Percentiles rank a stretch among this genome's conserved stretches.
These are phyloP conservation scores for Lepisosteus osseus DNA, from an alignment of 2,113 vertebrate genomes.

Conservation along the genomic window DNA sequence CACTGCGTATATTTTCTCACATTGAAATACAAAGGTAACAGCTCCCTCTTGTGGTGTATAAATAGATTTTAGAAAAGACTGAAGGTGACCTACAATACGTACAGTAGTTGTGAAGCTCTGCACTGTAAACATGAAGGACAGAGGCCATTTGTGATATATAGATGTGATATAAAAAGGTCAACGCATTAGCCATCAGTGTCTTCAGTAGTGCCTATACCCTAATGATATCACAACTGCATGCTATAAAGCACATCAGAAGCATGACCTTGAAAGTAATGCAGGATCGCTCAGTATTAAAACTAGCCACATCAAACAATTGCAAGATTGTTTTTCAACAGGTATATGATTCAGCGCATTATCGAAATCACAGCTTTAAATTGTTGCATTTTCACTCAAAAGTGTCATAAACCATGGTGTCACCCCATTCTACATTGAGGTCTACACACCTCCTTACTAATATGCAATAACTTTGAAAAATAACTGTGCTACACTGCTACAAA, in stretches of 20 bases:
- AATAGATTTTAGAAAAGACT: not conserved
- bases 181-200: not conserved
- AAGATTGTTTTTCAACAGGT: too few relatives aligned
- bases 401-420: too few relatives aligned
- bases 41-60: not conserved
- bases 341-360: too few relatives aligned
- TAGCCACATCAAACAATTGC: too few relatives aligned
- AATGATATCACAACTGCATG: not conserved
- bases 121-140: not conserved
- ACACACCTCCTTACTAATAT: not conserved
- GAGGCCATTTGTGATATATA: not conserved
- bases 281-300: too few relatives aligned
- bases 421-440: too few relatives aligned
- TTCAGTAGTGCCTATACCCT: not conserved
- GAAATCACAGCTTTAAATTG: too few relatives aligned
- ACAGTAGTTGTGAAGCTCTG: not conserved
- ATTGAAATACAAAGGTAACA: not conserved
- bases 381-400: too few relatives aligned
- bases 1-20: not conserved
- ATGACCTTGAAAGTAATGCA: conserved; percentile 17
- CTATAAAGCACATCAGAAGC: conserved; percentile 21
- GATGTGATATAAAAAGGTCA: not conserved
- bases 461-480: not conserved
- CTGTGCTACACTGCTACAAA: not conserved
- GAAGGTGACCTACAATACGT: conserved; percentile 22